Evolutionary conservation across 2,113 vertebrate genomes (phyloP).

Genomic region (Syngnathus floridae): DNA sequence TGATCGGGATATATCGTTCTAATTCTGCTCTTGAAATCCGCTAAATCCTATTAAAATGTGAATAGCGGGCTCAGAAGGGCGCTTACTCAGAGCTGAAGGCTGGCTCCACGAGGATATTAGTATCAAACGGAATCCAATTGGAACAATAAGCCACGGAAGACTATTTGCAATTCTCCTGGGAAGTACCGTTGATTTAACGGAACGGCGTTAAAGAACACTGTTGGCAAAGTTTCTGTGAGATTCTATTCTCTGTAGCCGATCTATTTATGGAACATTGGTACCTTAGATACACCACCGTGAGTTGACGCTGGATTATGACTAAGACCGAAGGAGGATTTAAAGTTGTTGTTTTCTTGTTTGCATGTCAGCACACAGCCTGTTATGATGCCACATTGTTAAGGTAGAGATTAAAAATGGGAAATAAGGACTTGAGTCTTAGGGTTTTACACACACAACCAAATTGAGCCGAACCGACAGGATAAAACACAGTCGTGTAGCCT

Average conservation of each 20-base stretch:
- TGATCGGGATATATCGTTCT: slow-evolving; percentile 44
- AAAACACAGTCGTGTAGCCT: not conserved
- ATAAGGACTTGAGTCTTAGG: too few relatives aligned
- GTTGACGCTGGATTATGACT: not conserved
- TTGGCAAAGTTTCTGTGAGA: not conserved
- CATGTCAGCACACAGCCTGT: not conserved
- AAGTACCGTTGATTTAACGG: slow-evolving; percentile 5
- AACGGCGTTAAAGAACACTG: not conserved
- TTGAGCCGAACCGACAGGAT: not conserved
- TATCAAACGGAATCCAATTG: slow-evolving; percentile 23
- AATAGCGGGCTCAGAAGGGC: slow-evolving; percentile 17
- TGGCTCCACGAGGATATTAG: slow-evolving; percentile 18
- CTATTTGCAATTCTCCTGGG: slow-evolving; percentile 25
- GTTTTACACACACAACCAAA: not conserved
- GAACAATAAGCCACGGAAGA: slow-evolving; percentile 31
- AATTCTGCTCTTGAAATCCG: slow-evolving; percentile 32
- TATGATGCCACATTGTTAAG: slow-evolving; percentile 1
- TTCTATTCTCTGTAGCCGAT: not conserved
- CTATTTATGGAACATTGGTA: not conserved
- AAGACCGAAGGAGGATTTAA: not conserved
- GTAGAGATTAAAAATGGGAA: too few relatives aligned
- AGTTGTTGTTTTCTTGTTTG: not conserved
- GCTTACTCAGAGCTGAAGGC: not conserved
- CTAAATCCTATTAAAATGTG: slow-evolving; percentile 48
- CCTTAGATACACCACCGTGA: not conserved